Base-by-base conservation (phyloP, 2,113 vertebrate genomes). In the Esox niger region DNA sequence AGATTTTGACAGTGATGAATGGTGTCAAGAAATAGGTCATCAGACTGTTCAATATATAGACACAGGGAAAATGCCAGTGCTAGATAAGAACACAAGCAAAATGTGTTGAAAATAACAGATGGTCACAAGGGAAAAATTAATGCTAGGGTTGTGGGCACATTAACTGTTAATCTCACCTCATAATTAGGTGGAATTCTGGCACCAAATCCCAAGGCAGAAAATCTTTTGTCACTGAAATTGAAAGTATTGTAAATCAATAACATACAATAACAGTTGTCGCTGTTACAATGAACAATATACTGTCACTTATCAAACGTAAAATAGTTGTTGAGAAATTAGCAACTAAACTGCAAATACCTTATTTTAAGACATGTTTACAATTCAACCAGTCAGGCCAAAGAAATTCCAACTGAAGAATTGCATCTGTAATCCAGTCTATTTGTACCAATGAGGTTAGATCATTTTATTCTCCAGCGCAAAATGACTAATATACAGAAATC, bases 151-250 rank as follows among this genome's bases (percentile, higher is more conserved):
- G 1, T n/a, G 10, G 33, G 46, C 8, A 66, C 5, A 55, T 15
- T 33, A 29, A 21, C 43, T 25, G 26, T 31, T 55, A 21, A 15
- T 25, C 91, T 86, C 84, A 96, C 95, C 93, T 97, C 95, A 0
- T 96, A 98, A 76, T 98, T 96, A 64, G 96, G 97, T 64, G 97
- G 96, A 70, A 98, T 98, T 86, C 94, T 92, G 5, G 96, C 97
- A 33, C 97, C 94, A 63, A 99, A 99, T 60, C 95, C 96, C 91
- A 99, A 80, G 73, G 96, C 96, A 0, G 97, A 98, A 88, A 99
- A 98, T 57, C 93, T 93, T 91, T 96, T 98, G 80, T 98, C 95
- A 0, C 96, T 98, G 86, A 73, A 84, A 90, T 11, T 20, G 64
- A 67, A 80, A 77, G 52, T 82, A 84, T 63, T 15, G 38, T 43